Percentiles rank a stretch among this genome's conserved stretches.
Evolutionary conservation across 2,888 invertebrate species (phyloP).

Genomic region (Diploptera punctata): DNA sequence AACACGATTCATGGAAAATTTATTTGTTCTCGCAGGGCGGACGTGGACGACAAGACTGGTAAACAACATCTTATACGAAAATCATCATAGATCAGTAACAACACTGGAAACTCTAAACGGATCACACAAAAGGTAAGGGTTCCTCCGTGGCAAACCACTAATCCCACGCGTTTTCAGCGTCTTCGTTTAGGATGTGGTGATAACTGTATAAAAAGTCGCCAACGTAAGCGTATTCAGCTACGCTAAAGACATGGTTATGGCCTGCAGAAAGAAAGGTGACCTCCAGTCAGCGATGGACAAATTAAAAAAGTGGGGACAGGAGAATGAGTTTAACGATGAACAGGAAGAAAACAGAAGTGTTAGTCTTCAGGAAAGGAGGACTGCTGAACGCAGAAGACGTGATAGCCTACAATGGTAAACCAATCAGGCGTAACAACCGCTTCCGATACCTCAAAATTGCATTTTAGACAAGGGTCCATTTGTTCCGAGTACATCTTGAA

Average conservation of each 20-base stretch:
- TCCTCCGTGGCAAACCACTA: background rate
- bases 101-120: background rate
- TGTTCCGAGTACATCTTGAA: no score
- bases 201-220: background rate
- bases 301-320: background rate
- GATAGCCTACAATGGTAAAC: background rate
- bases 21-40: background rate
- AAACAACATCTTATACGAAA: background rate
- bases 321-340: background rate
- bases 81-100: slow-evolving; percentile 1
- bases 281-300: background rate
- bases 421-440: background rate
- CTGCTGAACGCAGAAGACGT: background rate
- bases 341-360: background rate
- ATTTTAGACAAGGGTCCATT: no score
- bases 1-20: background rate
- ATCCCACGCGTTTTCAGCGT: background rate
- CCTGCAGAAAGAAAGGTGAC: background rate
- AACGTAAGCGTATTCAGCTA: background rate
- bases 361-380: background rate
- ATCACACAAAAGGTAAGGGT: background rate
- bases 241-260: background rate
- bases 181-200: background rate
- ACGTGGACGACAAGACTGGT: slow-evolving; percentile 5
- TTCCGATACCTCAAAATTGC: background rate